These are phyloP conservation scores for Tricholaema leucomelas DNA, from an alignment of 2,113 vertebrate genomes.

Conservation along the genomic window DNA sequence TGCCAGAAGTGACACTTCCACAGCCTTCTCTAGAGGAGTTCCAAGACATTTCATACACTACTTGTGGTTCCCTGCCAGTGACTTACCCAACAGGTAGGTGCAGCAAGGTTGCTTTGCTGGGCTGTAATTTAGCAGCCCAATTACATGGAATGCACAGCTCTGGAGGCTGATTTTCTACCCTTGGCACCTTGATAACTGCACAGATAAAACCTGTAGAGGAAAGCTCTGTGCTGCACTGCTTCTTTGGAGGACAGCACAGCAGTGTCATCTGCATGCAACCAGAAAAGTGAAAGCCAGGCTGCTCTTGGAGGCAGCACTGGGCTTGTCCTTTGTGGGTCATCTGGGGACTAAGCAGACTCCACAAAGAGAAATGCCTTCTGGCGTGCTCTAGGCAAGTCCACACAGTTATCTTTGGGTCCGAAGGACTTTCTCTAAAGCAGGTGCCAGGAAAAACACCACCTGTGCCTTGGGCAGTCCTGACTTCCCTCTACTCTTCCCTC, in stretches of 20 bases:
- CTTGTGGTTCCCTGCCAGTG: accelerated
- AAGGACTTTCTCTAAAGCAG: conserved; percentile 9
- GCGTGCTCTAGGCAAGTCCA: accelerated
- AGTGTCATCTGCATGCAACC: background rate
- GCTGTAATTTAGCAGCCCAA: background rate
- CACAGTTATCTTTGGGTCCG: background rate
- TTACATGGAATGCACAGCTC: background rate
- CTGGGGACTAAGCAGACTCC: background rate
- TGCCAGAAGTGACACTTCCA: background rate
- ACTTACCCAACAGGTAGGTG: background rate
- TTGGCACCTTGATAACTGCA: background rate
- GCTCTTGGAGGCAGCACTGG: background rate
- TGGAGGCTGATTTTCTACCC: background rate
- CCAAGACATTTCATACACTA: background rate
- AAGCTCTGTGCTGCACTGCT: background rate
- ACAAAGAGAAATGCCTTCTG: background rate
- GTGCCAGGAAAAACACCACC: background rate
- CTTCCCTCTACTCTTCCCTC: background rate
- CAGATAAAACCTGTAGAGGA: background rate
- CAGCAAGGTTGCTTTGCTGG: background rate
- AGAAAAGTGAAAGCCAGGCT: background rate
- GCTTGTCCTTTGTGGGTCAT: background rate
- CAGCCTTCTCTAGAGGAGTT: background rate
- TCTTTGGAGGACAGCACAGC: background rate
- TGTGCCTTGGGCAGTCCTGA: background rate